These are phyloP conservation scores for Kryphioiulus occultus DNA, from an alignment of 2,888 invertebrate genomes.

Conservation along the genomic window DNA sequence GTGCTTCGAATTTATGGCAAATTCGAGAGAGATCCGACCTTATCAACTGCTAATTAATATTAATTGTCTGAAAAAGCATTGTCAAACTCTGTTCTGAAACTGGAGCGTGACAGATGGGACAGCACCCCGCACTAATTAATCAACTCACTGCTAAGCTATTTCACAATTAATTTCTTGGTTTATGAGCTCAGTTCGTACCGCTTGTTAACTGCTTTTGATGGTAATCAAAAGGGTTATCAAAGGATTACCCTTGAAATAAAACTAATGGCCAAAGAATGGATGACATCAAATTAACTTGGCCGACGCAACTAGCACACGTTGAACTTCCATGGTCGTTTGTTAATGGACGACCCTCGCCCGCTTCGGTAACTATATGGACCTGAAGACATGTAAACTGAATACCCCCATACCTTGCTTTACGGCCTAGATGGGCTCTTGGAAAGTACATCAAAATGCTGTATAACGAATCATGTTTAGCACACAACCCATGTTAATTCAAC, in stretches of 20 bases:
- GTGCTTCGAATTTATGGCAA: neutral
- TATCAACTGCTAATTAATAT: constrained; percentile 8
- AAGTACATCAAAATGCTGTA: too few species aligned
- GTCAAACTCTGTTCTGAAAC: neutral
- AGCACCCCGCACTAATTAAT: neutral
- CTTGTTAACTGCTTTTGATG: neutral
- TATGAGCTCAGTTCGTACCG: neutral
- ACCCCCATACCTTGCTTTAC: too few species aligned
- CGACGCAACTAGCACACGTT: too few species aligned
- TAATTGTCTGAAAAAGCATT: neutral
- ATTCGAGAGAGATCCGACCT: neutral
- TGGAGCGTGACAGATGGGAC: neutral
- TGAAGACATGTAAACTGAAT: too few species aligned
- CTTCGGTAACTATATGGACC: too few species aligned
- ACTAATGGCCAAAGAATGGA: neutral
- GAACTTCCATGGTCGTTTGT: too few species aligned
- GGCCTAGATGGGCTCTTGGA: too few species aligned
- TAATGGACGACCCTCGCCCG: too few species aligned
- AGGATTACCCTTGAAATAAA: neutral
- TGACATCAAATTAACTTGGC: neutral
- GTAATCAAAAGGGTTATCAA: neutral
- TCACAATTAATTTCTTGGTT: neutral
- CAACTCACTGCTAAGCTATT: neutral
- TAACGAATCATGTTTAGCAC: too few species aligned
- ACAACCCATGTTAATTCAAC: too few species aligned